phyloP scores from a whole-genome alignment of 2,113 vertebrate species.

The Salvelinus sp. region DNA sequence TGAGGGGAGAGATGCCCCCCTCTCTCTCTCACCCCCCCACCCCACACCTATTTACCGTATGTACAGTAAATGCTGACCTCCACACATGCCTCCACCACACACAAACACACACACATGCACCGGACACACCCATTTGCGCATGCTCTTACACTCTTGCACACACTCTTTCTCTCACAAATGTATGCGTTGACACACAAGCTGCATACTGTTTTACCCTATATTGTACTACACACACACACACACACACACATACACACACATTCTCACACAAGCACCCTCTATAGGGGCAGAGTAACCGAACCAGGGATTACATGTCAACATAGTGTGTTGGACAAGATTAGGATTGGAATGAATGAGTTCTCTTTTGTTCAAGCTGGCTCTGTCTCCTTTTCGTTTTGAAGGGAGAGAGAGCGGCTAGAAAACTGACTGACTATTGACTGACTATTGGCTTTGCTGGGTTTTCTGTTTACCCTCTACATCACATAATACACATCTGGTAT shows the following conservation, averaged over 20 bases:
- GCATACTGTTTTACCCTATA: neutral
- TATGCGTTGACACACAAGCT: constrained; percentile 22
- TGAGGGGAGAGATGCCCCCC: constrained; percentile 32
- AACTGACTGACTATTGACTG: neutral
- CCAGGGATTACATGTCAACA: constrained; percentile 43
- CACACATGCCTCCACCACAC: constrained; percentile 29
- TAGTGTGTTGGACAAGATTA: constrained; percentile 27
- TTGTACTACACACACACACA: constrained; percentile 40
- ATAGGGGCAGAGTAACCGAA: constrained; percentile 31
- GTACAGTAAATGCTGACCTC: constrained; percentile 32
- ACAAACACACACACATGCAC: constrained; percentile 28
- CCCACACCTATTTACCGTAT: constrained; percentile 28
- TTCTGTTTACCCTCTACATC: neutral
- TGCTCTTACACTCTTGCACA: constrained; percentile 10
- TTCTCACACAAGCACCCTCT: constrained; percentile 10
- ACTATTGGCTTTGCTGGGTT: neutral
- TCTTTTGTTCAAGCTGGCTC: neutral
- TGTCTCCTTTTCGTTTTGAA: constrained; percentile 1
- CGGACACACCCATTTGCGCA: neutral
- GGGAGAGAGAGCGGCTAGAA: neutral
- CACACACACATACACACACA: constrained; percentile 39
- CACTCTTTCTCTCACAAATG: constrained; percentile 31
- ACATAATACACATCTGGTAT: neutral
- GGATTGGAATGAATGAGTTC: constrained; percentile 26
- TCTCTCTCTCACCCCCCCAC: too few species aligned